Evolutionary conservation across 2,888 invertebrate species (phyloP).

Genomic region (Sesia apiformis): DNA sequence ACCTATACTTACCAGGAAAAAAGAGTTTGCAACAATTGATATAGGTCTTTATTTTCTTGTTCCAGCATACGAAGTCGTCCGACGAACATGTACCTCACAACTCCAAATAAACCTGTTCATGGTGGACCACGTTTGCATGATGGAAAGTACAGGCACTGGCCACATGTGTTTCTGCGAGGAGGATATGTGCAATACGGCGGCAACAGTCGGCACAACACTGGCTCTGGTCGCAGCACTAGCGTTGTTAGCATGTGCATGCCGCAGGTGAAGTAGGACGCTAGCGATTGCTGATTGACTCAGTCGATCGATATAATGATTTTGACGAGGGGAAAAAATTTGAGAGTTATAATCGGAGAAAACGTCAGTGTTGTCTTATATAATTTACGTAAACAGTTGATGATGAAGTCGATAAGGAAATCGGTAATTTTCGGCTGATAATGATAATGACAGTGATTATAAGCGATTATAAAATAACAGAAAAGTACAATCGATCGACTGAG

Average conservation of each 20-base stretch:
- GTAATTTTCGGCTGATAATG: too few species aligned
- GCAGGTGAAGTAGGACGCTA: conserved; percentile 61
- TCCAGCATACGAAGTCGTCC: conserved; percentile 91
- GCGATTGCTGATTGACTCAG: conserved; percentile 26
- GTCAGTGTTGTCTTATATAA: too few species aligned
- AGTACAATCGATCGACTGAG: conserved; percentile 36
- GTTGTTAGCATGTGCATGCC: conserved; percentile 62
- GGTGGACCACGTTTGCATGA: conserved; percentile 99
- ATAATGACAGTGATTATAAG: too few species aligned
- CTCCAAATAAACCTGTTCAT: conserved; percentile 96
- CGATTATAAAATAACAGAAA: too few species aligned
- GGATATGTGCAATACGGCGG: conserved; percentile 89
- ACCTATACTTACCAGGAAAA: conserved; percentile 1
- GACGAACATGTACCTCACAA: conserved; percentile 93
- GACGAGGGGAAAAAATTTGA: too few species aligned
- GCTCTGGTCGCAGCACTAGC: conserved; percentile 38
- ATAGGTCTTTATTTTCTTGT: conserved; percentile 13
- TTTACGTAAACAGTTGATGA: too few species aligned
- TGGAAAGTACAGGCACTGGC: conserved; percentile 97
- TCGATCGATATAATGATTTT: conserved; percentile 25
- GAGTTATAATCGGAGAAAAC: too few species aligned
- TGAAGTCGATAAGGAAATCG: too few species aligned
- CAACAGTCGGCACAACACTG: conserved; percentile 33
- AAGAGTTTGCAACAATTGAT: too few species aligned
- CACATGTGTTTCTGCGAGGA: conserved; percentile 99